These are phyloP conservation scores for Oreotrochilus melanogaster DNA, from an alignment of 2,113 vertebrate genomes.

Conservation along the genomic window DNA sequence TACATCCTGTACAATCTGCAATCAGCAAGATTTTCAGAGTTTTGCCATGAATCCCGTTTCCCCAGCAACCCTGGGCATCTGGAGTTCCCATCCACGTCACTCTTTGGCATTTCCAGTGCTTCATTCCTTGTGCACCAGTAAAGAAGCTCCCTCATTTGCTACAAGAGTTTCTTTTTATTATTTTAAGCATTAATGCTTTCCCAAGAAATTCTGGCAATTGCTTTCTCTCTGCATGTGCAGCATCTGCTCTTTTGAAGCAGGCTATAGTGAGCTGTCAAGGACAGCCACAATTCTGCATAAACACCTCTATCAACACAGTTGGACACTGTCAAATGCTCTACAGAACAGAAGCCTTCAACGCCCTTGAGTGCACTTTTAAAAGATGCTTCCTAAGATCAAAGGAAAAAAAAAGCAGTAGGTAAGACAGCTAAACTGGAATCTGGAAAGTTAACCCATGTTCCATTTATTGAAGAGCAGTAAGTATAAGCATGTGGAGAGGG, in stretches of 20 bases:
- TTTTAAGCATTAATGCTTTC: conserved; percentile 4
- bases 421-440: background rate
- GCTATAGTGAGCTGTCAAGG: background rate
- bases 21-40: background rate
- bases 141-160: background rate
- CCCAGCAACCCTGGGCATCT: background rate
- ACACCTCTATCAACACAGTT: background rate
- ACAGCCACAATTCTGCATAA: background rate
- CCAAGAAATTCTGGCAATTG: background rate
- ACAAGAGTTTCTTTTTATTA: background rate
- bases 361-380: background rate
- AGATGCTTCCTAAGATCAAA: background rate
- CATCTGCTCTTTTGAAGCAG: background rate
- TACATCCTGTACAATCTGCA: background rate
- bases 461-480: background rate
- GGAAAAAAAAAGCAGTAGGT: background rate
- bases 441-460: background rate
- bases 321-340: background rate
- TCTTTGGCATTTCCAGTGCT: background rate
- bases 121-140: background rate
- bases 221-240: background rate
- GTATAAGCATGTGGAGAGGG: background rate
- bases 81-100: background rate
- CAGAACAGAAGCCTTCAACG: background rate
- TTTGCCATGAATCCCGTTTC: background rate